These are phyloP conservation scores for Pedetes capensis DNA, from an alignment of 2,113 vertebrate species.

Conservation along the genomic window DNA sequence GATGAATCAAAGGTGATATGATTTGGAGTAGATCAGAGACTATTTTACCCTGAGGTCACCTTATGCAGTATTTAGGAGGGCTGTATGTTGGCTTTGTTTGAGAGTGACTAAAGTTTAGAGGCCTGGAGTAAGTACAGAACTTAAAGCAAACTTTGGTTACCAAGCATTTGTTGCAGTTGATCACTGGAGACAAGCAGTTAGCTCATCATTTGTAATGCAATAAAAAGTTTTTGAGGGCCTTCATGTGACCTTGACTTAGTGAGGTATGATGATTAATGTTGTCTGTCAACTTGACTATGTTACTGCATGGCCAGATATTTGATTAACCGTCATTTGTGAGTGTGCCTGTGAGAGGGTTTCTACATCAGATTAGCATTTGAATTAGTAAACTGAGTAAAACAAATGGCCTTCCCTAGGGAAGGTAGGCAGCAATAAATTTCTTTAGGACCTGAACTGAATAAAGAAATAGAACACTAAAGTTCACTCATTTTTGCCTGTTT, in stretches of 20 bases:
- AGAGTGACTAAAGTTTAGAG: background rate
- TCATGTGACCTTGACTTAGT: background rate
- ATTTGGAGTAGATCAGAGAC: background rate
- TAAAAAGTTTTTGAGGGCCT: background rate
- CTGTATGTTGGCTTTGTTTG: background rate
- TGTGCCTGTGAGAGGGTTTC: background rate
- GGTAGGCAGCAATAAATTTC: background rate
- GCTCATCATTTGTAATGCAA: background rate
- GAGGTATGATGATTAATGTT: background rate
- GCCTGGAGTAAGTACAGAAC: background rate
- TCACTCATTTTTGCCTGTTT: background rate
- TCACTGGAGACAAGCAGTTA: background rate
- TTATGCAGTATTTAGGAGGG: background rate
- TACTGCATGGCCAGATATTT: background rate
- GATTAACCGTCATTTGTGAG: background rate
- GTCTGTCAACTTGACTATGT: background rate
- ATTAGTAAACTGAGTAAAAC: background rate
- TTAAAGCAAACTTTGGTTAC: background rate
- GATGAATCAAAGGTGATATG: background rate
- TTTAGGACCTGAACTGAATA: background rate
- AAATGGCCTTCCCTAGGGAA: background rate
- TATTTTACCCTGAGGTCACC: background rate
- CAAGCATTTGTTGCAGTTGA: background rate
- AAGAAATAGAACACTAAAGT: background rate
- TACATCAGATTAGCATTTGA: background rate